These are phyloP conservation scores for Narcine bancroftii DNA, from an alignment of 2,113 vertebrate genomes.

Conservation along the genomic window DNA sequence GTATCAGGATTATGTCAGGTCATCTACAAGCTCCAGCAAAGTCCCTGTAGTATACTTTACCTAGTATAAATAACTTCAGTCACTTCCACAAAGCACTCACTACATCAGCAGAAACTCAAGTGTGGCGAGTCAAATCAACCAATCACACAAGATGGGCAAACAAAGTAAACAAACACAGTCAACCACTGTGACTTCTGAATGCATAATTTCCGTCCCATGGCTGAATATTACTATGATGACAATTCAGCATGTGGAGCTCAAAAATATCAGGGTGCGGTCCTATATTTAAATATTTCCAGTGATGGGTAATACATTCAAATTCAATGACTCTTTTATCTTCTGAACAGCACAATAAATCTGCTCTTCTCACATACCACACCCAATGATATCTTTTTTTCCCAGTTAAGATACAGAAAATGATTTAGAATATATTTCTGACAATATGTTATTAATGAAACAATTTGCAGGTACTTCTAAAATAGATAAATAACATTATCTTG, in stretches of 20 bases:
- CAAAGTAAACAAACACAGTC: background rate
- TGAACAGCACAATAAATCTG: no score
- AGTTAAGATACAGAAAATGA: background rate
- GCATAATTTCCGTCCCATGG: background rate
- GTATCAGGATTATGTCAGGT: constrained; percentile 5
- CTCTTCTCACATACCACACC: background rate
- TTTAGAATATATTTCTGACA: background rate
- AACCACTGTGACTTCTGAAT: background rate
- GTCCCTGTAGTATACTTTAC: background rate
- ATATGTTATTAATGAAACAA: background rate
- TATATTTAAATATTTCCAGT: background rate
- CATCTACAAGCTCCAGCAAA: background rate
- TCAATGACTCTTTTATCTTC: background rate
- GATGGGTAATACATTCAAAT: background rate
- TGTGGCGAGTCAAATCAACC: background rate
- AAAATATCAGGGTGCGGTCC: constrained; percentile 18
- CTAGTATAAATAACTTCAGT: background rate
- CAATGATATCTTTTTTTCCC: background rate
- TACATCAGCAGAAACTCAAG: background rate
- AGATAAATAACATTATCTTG: background rate
- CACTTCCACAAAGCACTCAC: constrained; percentile 19
- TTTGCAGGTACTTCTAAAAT: background rate
- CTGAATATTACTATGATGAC: background rate
- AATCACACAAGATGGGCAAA: constrained; percentile 5
- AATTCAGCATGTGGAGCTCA: background rate